Conservation (phyloP, 1,140 invertebrate genomes). For the Scylla paramamosain region DNA sequence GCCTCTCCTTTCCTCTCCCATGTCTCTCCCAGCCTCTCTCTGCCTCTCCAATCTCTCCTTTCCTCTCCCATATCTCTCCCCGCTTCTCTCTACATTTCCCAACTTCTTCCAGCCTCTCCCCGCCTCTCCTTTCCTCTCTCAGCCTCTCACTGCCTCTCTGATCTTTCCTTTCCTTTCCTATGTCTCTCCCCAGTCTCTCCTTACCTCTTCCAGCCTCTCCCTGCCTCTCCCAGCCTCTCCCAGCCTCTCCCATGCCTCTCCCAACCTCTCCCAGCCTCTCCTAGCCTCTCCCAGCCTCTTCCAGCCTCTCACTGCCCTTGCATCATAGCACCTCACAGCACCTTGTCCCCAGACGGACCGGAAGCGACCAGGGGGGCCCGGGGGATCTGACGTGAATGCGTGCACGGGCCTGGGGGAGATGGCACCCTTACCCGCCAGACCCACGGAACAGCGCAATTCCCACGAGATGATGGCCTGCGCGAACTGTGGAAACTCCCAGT, state of each 20-base stretch:
- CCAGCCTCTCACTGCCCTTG: not conserved
- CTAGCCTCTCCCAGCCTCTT: not conserved
- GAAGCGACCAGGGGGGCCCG: slow-evolving; percentile 70
- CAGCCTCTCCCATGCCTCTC: not conserved
- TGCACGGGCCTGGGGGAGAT: slow-evolving; percentile 57
- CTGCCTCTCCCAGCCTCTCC: not conserved
- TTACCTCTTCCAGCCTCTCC: not conserved
- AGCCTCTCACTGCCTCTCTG: not conserved
- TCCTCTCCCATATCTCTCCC: not conserved
- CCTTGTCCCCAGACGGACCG: slow-evolving; percentile 69
- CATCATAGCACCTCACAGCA: no score
- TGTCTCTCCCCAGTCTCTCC: not conserved
- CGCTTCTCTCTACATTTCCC: not conserved
- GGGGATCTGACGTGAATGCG: slow-evolving; percentile 28
- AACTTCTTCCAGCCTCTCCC: not conserved
- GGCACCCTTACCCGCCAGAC: not conserved
- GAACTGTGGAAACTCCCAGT: slow-evolving; percentile 76
- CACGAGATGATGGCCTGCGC: slow-evolving; percentile 75
- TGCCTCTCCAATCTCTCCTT: no score
- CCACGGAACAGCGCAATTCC: slow-evolving; percentile 67
- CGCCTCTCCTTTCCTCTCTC: not conserved
- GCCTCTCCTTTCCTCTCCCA: not conserved
- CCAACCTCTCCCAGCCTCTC: not conserved
- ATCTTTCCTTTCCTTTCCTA: not conserved
- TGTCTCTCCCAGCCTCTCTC: not conserved